Evolutionary conservation across 2,113 vertebrate genomes (phyloP).

Genomic region (Zeus faber): DNA sequence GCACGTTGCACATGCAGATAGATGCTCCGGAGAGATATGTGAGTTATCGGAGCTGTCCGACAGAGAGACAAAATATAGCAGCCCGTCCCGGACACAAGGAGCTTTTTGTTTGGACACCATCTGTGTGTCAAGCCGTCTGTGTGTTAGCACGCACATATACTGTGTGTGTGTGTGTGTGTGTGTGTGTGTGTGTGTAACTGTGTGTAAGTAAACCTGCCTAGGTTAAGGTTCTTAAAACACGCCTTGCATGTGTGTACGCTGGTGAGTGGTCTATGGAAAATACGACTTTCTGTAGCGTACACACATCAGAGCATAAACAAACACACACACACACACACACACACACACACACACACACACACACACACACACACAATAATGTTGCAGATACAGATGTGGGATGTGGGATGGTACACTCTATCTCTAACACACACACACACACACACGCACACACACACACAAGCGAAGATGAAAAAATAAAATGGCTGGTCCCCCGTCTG

Average conservation of each 20-base stretch:
- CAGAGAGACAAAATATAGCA: slow-evolving; percentile 48
- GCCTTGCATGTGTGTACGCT: background rate
- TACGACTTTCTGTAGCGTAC: slow-evolving; percentile 1
- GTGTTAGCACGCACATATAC: slow-evolving; percentile 7
- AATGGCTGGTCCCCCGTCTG: slow-evolving; percentile 48
- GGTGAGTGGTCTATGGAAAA: slow-evolving; percentile 1
- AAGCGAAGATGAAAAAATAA: slow-evolving; percentile 58
- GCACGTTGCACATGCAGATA: slow-evolving; percentile 24
- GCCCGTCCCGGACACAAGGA: slow-evolving; percentile 51
- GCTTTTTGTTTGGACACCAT: slow-evolving; percentile 38
- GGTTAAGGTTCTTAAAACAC: background rate
- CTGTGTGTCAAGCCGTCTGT: slow-evolving; percentile 32
- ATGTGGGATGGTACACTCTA: no score
- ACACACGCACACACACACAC: slow-evolving; percentile 35
- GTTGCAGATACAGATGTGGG: no score
- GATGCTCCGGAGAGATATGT: slow-evolving; percentile 26
- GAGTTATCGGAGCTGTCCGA: slow-evolving; percentile 52
- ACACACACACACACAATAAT: slow-evolving; percentile 18
- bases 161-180: background rate
- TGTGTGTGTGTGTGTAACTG: background rate
- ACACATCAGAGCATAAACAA: slow-evolving; percentile 18
- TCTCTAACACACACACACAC: slow-evolving; percentile 18
- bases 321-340: slow-evolving; percentile 1
- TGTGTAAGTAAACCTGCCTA: background rate
- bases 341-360: slow-evolving; percentile 26